Base-by-base conservation (phyloP, 2,113 vertebrate genomes). In the Casuarius casuarius region DNA sequence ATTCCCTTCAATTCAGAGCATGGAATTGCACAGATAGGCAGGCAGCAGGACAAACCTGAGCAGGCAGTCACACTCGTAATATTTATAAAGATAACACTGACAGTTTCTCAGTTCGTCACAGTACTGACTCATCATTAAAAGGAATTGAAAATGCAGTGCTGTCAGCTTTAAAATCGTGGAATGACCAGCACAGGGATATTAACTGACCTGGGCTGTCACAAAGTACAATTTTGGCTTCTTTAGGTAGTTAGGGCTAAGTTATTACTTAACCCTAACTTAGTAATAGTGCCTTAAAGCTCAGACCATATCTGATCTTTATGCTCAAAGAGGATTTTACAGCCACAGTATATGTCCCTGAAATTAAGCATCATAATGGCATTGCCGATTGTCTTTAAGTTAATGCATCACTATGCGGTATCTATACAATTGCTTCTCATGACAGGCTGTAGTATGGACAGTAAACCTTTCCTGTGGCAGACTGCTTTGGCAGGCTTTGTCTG, bases 161-260 rank as follows among this genome's bases (percentile, higher is more conserved):
- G 15, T 83, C 58, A 92, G 73, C 59, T 46, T 81, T 80, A 89
- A 92, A 90, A 90, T 70, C 35, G 7, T 10, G 28, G 63, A 79
- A 17, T 70, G 71, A 65, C 86, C 80, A 59, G 72, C 23, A 59
- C 28, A 65, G 76, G 80, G 78, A 92, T 28, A 61, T 56, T 92
- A 91, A 58, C 77, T 91, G 73, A 92, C 86, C 22, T 72, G 51
- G 44, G 25, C 61, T 96, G 89, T 91, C 89, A 94, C 59, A 74
- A 74, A 89, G 42, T 89, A 66, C 86, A 77, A 84, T 92, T 94
- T 91, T 59, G 56, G 44, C 54, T 94, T 90, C 94, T 93, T 96
- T 76, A 71, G 13, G 19, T 76, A 88, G 78, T 82, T 85, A 93
- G 71, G 59, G 23, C 78, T 94, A 81, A 96, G 29, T 33, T 59